Base-by-base conservation (phyloP, 1,140 invertebrate genomes). In the Myzus persicae region DNA sequence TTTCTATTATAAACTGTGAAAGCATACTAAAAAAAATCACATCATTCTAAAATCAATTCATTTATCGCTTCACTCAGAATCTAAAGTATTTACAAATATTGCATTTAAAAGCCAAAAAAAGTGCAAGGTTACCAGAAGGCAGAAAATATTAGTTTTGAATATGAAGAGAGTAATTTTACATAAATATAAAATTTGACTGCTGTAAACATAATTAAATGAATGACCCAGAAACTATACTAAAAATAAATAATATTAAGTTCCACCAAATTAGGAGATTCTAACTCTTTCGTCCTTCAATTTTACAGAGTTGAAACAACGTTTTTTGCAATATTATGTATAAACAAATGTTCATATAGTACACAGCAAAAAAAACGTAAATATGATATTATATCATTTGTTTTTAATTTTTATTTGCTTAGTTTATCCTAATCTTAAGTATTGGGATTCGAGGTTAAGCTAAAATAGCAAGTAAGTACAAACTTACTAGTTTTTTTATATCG, bases 241-340 rank as follows among this genome's bases (percentile, higher is more conserved):
- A 46, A 87, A 42, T 46, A 87, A 48, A 87, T 87, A 87, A 87
- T 87, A 87, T 48, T 48, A 46, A 44, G 85, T 46, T 87, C 11
- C 31, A 22, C 44, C 44, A 87, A 46, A 87, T 87, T 87, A 46
- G 85, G 85, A 87, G 14, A 87, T 87, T 87, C 36, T 87, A 5
- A 22, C 7, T n/a, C n/a, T 20, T 87, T n/a, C n/a, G 85, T 46
- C 85, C 84, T 85, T 85, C 84, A 44, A 44, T 44, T 42, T 24
- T 11, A 3, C 24, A 0, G 24, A 42, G 24, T 40, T 5, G 44
- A 85, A 85, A 44, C 26, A 14, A 85, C 42, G 26, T 85, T 42
- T 44, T 44, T 85, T 85, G 36, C 8, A 38, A 82, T 82, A 36
- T 82, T 24, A 6, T 38, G 36, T 5, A 18, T 11, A 67, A 18